These are phyloP conservation scores for Ischnura elegans DNA, from an alignment of 2,888 invertebrate species.

Conservation along the genomic window DNA sequence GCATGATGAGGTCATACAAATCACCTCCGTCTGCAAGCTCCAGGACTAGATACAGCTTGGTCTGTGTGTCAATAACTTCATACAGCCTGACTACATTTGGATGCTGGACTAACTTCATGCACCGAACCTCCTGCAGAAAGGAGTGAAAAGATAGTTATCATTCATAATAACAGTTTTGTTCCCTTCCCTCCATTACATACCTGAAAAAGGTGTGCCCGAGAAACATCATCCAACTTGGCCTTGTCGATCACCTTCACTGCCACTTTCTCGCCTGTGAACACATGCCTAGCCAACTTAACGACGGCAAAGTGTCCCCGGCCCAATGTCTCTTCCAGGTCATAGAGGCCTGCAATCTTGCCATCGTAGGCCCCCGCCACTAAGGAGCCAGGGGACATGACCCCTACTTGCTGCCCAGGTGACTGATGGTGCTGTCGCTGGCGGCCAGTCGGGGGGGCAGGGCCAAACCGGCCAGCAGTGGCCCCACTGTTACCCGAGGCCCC, in stretches of 20 bases:
- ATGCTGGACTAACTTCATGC: slow-evolving; percentile 99
- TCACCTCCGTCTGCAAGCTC: slow-evolving; percentile 99
- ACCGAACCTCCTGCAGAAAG: slow-evolving; percentile 87
- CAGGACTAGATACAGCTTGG: slow-evolving; percentile 96
- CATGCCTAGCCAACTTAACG: slow-evolving; percentile 98
- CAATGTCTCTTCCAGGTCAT: slow-evolving; percentile 98
- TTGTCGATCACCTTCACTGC: slow-evolving; percentile 99
- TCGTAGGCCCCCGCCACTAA: slow-evolving; percentile 82
- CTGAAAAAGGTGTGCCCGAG: slow-evolving; percentile 97
- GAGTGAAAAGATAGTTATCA: too few species aligned
- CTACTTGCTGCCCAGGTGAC: neutral
- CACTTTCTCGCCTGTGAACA: slow-evolving; percentile 99
- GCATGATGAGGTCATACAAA: slow-evolving; percentile 98
- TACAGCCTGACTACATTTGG: slow-evolving; percentile 98
- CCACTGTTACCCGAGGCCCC: neutral
- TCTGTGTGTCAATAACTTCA: slow-evolving; percentile 99
- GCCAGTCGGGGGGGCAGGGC: neutral
- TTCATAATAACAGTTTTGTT: too few species aligned
- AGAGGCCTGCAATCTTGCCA: slow-evolving; percentile 94
- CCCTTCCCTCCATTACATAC: slow-evolving; percentile 75
- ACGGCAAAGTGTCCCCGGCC: slow-evolving; percentile 99
- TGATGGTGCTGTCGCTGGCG: neutral
- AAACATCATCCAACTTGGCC: slow-evolving; percentile 97
- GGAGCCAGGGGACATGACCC: neutral
- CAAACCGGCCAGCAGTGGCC: neutral